Conservation (phyloP, 2,888 invertebrate species). For the Drosophila differens region DNA sequence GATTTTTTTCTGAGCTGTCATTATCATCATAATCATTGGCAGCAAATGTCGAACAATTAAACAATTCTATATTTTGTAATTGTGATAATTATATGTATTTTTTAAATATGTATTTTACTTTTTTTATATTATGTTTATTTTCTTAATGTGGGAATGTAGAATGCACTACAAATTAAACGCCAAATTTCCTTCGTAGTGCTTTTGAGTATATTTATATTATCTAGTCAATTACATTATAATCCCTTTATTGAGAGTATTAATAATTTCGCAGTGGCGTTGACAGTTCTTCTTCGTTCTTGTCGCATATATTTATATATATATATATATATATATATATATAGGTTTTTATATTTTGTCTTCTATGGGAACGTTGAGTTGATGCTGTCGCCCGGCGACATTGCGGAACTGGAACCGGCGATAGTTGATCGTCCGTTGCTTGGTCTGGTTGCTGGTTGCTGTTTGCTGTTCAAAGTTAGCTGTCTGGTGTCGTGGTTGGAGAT, state of each 20-base stretch:
- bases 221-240: neutral
- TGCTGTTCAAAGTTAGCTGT: slow-evolving; percentile 18
- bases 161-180: neutral
- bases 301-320: neutral
- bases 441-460: slow-evolving; percentile 44
- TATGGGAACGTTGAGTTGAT: slow-evolving; percentile 63
- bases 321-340: neutral
- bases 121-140: neutral
- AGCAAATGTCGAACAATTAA: neutral
- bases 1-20: neutral
- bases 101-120: neutral
- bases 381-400: slow-evolving; percentile 79
- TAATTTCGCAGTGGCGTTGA: neutral
- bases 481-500: slow-evolving; percentile 20
- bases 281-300: slow-evolving; percentile 9
- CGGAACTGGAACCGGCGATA: slow-evolving; percentile 74
- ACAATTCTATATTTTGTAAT: neutral
- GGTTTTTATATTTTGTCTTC: slow-evolving; percentile 20
- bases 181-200: neutral
- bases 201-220: neutral
- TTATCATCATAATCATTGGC: neutral
- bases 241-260: slow-evolving; percentile 21
- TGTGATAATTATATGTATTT: rapidly evolving
- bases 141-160: neutral
- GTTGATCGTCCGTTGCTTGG: slow-evolving; percentile 54